phyloP scores from a whole-genome alignment of 2,888 invertebrate genomes.

The Siphlonurus alternatus region DNA sequence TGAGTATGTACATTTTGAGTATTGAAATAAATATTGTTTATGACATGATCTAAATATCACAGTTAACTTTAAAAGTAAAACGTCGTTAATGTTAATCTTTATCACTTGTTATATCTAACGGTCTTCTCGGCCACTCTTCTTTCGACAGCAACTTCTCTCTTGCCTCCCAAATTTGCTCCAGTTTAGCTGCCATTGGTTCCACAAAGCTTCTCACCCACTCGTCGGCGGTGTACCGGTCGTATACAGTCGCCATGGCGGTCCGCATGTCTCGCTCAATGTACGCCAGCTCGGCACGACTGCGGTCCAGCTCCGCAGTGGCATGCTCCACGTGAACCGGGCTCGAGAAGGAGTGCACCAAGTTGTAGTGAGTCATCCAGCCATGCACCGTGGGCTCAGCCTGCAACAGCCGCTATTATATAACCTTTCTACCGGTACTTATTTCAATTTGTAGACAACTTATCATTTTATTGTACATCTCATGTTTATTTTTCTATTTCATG shows the following conservation, averaged over 20 bases:
- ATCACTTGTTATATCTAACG: constrained; percentile 20
- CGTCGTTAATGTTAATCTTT: constrained; percentile 8
- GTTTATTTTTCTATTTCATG: no score
- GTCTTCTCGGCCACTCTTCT: constrained; percentile 35
- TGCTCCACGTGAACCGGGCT: constrained; percentile 30
- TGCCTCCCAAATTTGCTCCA: constrained; percentile 25
- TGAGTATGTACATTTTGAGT: no score
- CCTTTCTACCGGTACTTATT: no score
- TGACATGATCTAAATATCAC: no score
- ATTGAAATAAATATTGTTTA: no score
- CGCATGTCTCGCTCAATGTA: constrained; percentile 28
- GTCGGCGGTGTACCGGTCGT: constrained; percentile 26
- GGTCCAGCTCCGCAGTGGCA: constrained; percentile 26
- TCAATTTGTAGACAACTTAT: no score
- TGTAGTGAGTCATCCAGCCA: constrained; percentile 32
- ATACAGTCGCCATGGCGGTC: constrained; percentile 27
- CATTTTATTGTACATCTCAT: no score
- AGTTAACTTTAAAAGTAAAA: no score
- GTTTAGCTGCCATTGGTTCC: constrained; percentile 25
- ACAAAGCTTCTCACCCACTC: constrained; percentile 31
- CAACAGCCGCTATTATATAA: no score
- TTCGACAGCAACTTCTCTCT: constrained; percentile 29
- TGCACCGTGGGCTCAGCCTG: constrained; percentile 16
- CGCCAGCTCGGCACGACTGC: constrained; percentile 26
- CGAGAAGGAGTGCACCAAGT: constrained; percentile 27